Conservation (phyloP, 2,888 invertebrate species). For the Cepaea hortensis region DNA sequence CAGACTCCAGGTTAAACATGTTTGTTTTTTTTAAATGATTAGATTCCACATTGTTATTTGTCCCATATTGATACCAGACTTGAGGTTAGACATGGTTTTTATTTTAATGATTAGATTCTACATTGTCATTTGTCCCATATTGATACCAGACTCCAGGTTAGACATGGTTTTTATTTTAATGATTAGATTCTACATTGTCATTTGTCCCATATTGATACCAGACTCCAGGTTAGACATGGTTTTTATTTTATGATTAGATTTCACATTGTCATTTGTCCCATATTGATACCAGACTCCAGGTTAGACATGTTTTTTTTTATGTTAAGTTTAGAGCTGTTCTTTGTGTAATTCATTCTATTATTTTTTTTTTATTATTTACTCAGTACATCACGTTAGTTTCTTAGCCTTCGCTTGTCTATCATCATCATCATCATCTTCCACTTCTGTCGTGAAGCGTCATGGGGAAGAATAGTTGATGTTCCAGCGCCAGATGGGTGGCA, state of each 20-base stretch:
- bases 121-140: conserved; percentile 60
- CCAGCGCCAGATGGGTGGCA: no score
- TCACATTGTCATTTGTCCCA: conserved; percentile 63
- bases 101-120: no score
- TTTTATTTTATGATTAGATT: no score
- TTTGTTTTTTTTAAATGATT: no score
- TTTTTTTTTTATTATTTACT: no score
- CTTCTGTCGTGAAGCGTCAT: no score
- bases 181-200: conserved; percentile 60
- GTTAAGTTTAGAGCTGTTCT: no score
- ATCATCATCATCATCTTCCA: no score
- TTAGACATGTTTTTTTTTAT: background rate
- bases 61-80: conserved; percentile 45
- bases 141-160: conserved; percentile 27
- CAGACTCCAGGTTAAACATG: conserved; percentile 25
- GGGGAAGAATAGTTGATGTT: no score
- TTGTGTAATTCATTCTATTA: no score
- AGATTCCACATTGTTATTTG: conserved; percentile 61
- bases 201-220: conserved; percentile 50
- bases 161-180: background rate
- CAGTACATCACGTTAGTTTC: no score
- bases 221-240: conserved; percentile 21
- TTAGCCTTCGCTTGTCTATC: no score
- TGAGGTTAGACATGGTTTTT: conserved; percentile 17
- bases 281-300: conserved; percentile 38